These are phyloP conservation scores for Micrasema longulum DNA, from an alignment of 1,140 invertebrate species.

Conservation along the genomic window DNA sequence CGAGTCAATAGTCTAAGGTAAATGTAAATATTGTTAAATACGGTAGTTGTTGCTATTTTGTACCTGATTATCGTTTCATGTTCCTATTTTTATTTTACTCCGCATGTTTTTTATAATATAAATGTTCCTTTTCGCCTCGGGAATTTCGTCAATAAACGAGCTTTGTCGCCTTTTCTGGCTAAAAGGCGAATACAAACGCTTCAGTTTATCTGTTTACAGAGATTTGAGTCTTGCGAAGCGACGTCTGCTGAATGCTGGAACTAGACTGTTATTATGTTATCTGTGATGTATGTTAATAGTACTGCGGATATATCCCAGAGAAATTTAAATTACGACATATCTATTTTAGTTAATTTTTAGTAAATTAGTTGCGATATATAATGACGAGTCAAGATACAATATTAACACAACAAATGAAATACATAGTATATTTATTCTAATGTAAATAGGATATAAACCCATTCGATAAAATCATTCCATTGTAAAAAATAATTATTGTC, in stretches of 20 bases:
- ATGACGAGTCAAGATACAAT: not conserved
- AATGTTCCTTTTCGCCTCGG: constrained; percentile 3
- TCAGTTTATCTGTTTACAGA: not conserved
- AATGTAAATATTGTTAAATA: constrained; percentile 17
- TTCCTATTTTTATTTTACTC: constrained; percentile 28
- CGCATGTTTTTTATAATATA: not conserved
- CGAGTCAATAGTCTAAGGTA: not conserved
- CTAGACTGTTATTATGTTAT: constrained; percentile 17
- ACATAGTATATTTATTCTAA: too few species aligned
- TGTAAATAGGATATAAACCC: too few species aligned
- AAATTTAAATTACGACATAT: constrained; percentile 18
- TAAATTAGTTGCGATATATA: too few species aligned
- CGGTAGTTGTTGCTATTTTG: constrained; percentile 32
- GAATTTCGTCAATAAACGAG: not conserved
- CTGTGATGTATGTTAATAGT: constrained; percentile 19
- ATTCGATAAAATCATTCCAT: not conserved
- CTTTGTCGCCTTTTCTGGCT: constrained; percentile 12
- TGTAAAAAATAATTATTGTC: too few species aligned
- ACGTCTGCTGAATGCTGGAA: too few species aligned
- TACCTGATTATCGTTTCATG: constrained; percentile 27
- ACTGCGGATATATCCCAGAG: not conserved
- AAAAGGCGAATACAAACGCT: constrained; percentile 9
- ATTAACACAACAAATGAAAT: too few species aligned
- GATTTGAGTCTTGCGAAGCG: constrained; percentile 3
- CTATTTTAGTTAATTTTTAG: constrained; percentile 3